Base-by-base conservation (phyloP, 2,888 invertebrate genomes). In the Patella depressa region DNA sequence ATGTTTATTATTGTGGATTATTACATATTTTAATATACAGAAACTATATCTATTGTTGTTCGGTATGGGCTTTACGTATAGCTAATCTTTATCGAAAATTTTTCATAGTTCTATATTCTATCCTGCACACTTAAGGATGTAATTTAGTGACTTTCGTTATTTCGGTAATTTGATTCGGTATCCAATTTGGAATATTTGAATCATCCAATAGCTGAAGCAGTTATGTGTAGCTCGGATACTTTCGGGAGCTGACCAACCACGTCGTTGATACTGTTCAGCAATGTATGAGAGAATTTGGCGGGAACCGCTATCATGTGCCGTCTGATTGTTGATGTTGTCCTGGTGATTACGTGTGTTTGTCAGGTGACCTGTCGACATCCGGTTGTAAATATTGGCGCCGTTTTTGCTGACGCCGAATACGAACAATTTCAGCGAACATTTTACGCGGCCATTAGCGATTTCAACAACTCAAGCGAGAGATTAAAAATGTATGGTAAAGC, bases 321-420 rank as follows among this genome's bases (percentile, higher is more conserved):
- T 15, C 65, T 65, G 65, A n/a, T 65, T 19, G 65, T 65, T 65
- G 65, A 65, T 19, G n/a, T 65, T 19, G n/a, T 65, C n/a, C 65
- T 65, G 65, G 65, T 19, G 65, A 65, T 65, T 19, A 19, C 19
- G n/a, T 65, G 65, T 65, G n/a, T 65, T 65, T 19, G 65, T 65
- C 15, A 65, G 9, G 65, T 65, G 65, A 19, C 65, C 19, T 19
- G 65, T 65, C 65, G 65, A 65, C 65, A 78, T 24, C 83, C 83
- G 7, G 77, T 83, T 57, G 83, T 86, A 24, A 85, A 85, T 73
- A 83, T 88, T 55, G 86, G 85, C 17, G 88, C 88, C 71, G 80
- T 88, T 24, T 87, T 88, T 78, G 88, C 87, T 69, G 77, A 81
- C 19, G 78, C 79, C 15, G 84, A 87, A 19, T 84, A 82, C 73